Evolutionary conservation across 2,797 vertebrate genomes (phyloP).

Genomic region (Acanthopagrus latus): DNA sequence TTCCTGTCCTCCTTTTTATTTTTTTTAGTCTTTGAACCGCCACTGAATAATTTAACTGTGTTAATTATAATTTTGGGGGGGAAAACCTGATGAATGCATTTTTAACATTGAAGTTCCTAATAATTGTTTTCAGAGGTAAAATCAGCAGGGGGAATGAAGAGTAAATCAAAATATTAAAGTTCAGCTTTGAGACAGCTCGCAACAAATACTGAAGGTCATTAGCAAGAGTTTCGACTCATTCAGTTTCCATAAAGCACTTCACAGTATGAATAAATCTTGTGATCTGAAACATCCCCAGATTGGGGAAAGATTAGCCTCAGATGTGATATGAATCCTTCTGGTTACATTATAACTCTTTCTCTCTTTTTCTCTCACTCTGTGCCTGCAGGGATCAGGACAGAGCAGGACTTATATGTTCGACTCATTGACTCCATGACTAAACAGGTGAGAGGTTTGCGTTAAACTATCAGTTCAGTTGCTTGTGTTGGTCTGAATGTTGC

Average conservation of each 20-base stretch:
- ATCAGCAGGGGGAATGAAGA: slow-evolving; percentile 10
- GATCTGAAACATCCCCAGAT: slow-evolving; percentile 31
- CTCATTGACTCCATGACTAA: slow-evolving; percentile 99
- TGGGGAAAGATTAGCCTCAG: slow-evolving; percentile 29
- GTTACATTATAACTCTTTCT: slow-evolving; percentile 29
- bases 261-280: slow-evolving; percentile 33
- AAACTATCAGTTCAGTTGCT: slow-evolving; percentile 21
- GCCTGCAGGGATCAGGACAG: slow-evolving; percentile 93
- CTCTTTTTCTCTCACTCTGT: slow-evolving; percentile 2
- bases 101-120: slow-evolving; percentile 7
- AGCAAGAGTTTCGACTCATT: slow-evolving; percentile 44
- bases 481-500: slow-evolving; percentile 47
- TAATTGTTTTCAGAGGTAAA: slow-evolving; percentile 21
- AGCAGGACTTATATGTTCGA: slow-evolving; percentile 97
- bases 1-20: slow-evolving; percentile 13
- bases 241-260: slow-evolving; percentile 28
- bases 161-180: slow-evolving; percentile 6
- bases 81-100: slow-evolving; percentile 24
- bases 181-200: slow-evolving; percentile 5
- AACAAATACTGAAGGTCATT: slow-evolving; percentile 45
- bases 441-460: slow-evolving; percentile 88
- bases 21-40: background rate
- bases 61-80: slow-evolving; percentile 4
- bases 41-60: slow-evolving; percentile 34
- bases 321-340: slow-evolving; percentile 37